phyloP scores from a whole-genome alignment of 1,140 invertebrate genomes.

The Leptinotarsa texana region DNA sequence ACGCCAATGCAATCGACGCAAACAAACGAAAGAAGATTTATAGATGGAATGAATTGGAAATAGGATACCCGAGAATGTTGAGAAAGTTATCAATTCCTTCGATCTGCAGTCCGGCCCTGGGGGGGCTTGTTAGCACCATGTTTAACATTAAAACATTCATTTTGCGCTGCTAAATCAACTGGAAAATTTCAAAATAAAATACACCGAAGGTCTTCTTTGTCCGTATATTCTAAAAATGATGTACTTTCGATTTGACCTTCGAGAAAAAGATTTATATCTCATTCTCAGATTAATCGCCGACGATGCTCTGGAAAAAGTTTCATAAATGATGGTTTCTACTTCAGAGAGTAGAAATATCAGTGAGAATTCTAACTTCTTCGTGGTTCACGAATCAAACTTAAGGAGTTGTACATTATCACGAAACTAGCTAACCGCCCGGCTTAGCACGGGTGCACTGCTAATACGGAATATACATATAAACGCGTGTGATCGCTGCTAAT shows the following conservation, averaged over 20 bases:
- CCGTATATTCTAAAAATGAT: slow-evolving; percentile 16
- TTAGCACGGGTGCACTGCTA: too few relatives aligned
- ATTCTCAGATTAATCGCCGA: neutral
- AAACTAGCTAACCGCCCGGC: neutral
- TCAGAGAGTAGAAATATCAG: neutral
- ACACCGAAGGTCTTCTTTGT: slow-evolving; percentile 21
- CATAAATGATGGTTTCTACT: neutral
- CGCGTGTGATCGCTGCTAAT: too few relatives aligned
- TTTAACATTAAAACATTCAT: slow-evolving; percentile 29
- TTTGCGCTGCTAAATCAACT: slow-evolving; percentile 25
- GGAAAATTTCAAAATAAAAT: slow-evolving; percentile 29
- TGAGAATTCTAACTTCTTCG: neutral
- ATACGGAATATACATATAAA: too few relatives aligned
- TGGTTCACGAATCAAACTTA: neutral
- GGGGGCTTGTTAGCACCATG: slow-evolving; percentile 29
- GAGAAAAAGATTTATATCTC: slow-evolving; percentile 12
- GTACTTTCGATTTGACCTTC: slow-evolving; percentile 14
- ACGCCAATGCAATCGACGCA: neutral
- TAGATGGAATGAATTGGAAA: slow-evolving; percentile 1
- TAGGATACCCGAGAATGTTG: slow-evolving; percentile 10
- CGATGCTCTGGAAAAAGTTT: neutral
- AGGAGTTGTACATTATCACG: neutral
- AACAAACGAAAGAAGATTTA: slow-evolving; percentile 11
- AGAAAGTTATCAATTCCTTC: slow-evolving; percentile 25
- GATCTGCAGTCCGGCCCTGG: slow-evolving; percentile 27